Evolutionary conservation across 2,888 invertebrate genomes (phyloP).

Genomic region (Heliconius erato): DNA sequence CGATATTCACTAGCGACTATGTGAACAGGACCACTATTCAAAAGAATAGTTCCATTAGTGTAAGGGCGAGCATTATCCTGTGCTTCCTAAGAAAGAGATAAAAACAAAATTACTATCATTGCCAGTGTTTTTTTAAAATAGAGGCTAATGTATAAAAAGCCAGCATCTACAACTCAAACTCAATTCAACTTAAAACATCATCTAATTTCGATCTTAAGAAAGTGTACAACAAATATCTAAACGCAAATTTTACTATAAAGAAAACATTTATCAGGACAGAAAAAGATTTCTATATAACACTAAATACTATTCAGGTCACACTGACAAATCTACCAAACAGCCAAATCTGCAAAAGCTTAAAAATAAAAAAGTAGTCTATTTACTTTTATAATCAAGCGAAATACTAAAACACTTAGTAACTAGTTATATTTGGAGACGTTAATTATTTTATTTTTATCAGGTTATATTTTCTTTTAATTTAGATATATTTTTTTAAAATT

Average conservation of each 20-base stretch:
- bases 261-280: neutral
- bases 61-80: constrained; percentile 80
- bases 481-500: neutral
- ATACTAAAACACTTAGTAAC: neutral
- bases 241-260: neutral
- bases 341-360: constrained; percentile 15
- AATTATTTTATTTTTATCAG: neutral
- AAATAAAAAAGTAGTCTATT: neutral
- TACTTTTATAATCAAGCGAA: constrained; percentile 4
- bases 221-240: neutral
- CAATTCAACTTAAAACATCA: neutral
- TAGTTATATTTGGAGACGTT: neutral
- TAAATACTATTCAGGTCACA: constrained; percentile 16
- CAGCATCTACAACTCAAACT: constrained; percentile 10
- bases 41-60: constrained; percentile 77
- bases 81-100: constrained; percentile 66
- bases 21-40: constrained; percentile 75
- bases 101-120: neutral
- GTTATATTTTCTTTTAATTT: neutral
- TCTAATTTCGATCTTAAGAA: neutral
- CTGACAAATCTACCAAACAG: constrained; percentile 26
- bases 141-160: neutral
- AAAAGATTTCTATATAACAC: constrained; percentile 5
- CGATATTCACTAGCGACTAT: constrained; percentile 77
- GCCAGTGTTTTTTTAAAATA: neutral